Evolutionary conservation across 2,113 vertebrate genomes (phyloP).

Genomic region (Rhynchomys soricoides): DNA sequence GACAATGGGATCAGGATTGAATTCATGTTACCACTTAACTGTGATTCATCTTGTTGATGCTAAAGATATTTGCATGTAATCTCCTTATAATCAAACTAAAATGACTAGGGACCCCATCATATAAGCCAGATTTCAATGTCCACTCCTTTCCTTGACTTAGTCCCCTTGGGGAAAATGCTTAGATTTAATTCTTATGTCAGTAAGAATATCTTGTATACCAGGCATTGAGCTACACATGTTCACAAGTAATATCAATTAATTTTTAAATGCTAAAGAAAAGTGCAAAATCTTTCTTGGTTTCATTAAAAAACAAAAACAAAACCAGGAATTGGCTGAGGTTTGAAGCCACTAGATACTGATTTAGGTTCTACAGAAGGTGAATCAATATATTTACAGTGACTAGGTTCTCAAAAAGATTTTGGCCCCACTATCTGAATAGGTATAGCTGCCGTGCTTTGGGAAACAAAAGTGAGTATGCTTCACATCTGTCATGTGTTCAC

Average conservation of each 20-base stretch:
- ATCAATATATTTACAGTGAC: conserved; percentile 37
- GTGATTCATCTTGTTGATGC: background rate
- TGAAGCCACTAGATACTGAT: background rate
- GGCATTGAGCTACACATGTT: background rate
- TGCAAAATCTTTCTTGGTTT: background rate
- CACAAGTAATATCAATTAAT: conserved; percentile 4
- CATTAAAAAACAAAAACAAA: background rate
- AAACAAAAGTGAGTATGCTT: conserved; percentile 64
- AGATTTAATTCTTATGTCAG: conserved; percentile 6
- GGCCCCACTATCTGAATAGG: conserved; percentile 5
- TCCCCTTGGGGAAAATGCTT: conserved; percentile 15
- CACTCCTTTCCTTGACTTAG: background rate
- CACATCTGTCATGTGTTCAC: conserved; percentile 54
- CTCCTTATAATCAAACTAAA: conserved; percentile 37
- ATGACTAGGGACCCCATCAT: background rate
- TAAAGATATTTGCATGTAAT: background rate
- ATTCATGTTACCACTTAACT: background rate
- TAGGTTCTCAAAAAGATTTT: conserved; percentile 22
- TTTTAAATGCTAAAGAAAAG: conserved; percentile 24
- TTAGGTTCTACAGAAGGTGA: conserved; percentile 25
- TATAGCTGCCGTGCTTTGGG: conserved; percentile 40
- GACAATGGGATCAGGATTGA: background rate
- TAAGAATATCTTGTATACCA: background rate
- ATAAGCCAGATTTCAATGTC: background rate
- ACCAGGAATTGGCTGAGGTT: conserved; percentile 16